Evolutionary conservation across 2,888 invertebrate genomes (phyloP).

Genomic region (Thelaira solivaga): DNA sequence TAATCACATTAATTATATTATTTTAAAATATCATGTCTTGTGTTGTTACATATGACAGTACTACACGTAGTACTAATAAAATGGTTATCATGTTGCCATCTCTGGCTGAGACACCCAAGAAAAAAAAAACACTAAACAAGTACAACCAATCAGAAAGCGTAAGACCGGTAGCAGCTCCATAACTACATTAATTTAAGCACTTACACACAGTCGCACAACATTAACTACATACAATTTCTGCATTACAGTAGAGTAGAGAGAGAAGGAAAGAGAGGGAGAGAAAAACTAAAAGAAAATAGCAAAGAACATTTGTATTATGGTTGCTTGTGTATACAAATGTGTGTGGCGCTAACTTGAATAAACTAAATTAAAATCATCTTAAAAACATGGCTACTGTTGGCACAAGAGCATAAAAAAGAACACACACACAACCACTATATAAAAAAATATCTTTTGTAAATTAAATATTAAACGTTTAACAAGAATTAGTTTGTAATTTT

Average conservation of each 20-base stretch:
- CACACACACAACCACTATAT: too few relatives aligned
- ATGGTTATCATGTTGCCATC: too few relatives aligned
- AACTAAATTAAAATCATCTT: background rate
- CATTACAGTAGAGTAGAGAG: too few relatives aligned
- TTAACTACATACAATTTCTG: background rate
- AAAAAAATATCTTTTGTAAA: too few relatives aligned
- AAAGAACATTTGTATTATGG: background rate
- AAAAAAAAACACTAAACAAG: too few relatives aligned
- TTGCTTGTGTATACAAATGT: background rate
- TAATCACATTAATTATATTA: too few relatives aligned
- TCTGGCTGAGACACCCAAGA: background rate
- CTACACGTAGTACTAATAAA: too few relatives aligned
- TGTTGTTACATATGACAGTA: too few relatives aligned
- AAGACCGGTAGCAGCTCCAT: conserved; percentile 73
- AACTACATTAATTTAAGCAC: conserved; percentile 1
- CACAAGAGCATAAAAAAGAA: conserved; percentile 20
- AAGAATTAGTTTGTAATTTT: too few relatives aligned
- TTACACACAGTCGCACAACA: background rate
- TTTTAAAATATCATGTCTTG: too few relatives aligned
- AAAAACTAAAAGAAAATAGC: background rate
- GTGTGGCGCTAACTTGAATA: conserved; percentile 20
- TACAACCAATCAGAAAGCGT: conserved; percentile 76
- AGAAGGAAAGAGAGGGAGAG: background rate
- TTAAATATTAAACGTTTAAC: too few relatives aligned
- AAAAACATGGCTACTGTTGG: conserved; percentile 55